Evolutionary conservation across 53 echinoderm and acorn worm genomes (phyloP), one percentile per base, ranked within the genome.

Genomic region (Temnopleurus reevesii): DNA sequence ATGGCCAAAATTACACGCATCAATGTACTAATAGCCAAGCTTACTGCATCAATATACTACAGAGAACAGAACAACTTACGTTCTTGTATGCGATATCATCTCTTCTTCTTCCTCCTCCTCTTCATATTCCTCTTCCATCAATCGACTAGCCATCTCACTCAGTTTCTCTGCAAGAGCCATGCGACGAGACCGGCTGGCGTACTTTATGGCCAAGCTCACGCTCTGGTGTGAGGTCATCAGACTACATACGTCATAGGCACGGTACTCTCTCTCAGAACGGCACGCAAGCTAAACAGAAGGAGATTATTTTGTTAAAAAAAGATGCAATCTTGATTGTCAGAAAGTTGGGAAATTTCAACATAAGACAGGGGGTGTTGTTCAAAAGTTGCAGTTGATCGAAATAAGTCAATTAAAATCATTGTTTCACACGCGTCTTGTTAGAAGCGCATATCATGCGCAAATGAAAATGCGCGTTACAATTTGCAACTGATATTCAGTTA

Each of bases 211-310:
- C 57, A 97, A 82, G 46, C 91, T 91, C 41, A 95, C 84, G 12
- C 92, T 91, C 53, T 97, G 95, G 45, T 97, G 91, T 0, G 98
- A 94, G 13, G 91, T 89, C 98, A 97, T 97, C 66, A 94, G 71
- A 63, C 84, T 87, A 61, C 95, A 95, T 29, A 95, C 80, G 29
- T 97, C 98, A 19, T 90, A 91, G 0, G 95, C 95, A 19, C 95
- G 89, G 12, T 88, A 89, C 64, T 97, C 98, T 31, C 98, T 87
- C 34, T 97, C 98, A 17, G 95, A 92, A 30, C 94, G 93, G 76
- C 98, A 97, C 8, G 98, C 94, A 8, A 97, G 91, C 98, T 97
- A 92, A 6, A 60, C 19, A 24, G 18, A 21, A n/a, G n/a, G 23
- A 71, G 34, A 71, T n/a, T n/a, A n/a, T n/a, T n/a, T n/a, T n/a